Base-by-base conservation (phyloP, 1,140 invertebrate species). In the Pogonomyrmex barbatus region DNA sequence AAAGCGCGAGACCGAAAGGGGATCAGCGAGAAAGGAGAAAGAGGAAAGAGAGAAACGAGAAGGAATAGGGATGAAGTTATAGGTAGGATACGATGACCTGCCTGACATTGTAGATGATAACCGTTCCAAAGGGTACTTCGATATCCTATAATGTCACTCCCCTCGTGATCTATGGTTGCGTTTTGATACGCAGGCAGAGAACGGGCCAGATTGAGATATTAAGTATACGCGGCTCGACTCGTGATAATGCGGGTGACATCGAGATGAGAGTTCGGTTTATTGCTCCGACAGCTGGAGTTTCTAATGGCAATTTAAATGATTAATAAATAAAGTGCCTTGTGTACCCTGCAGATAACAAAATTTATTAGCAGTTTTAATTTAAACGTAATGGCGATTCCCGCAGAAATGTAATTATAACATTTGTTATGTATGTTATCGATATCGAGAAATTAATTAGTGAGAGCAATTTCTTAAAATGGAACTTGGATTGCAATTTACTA, bases 121-220 rank as follows among this genome's bases (percentile, higher is more conserved):
- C 86, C 10, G 56, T 78, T 85, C 81, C 86, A 87, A 89, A 90
- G 89, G 89, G 75, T 89, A 87, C 88, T 85, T 77, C 88, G 85
- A 87, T 89, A 87, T 75, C 89, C 88, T 30, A 62, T 83, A 87
- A 87, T 65, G 87, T 83, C 56, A 60, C 58, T 85, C 77, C 87
- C 89, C 85, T 65, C 36, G 33, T 89, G 88, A 90, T 90, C 89
- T 89, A 90, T 89, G 86, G 88, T 67, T 85, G 78, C 70, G 88
- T 87, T 70, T 85, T 63, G 84, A 67, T 75, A 77, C 81, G 70
- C 56, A 85, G 89, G 54, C 85, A 90, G 79, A 89, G 85, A 79
- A 86, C 79, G 52, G 75, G 62, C 89, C 89, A 89, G 89, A 90
- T 90, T 90, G 88, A 89, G 86, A 89, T 77, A 85, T 85, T 81